Conservation (phyloP, 2,113 vertebrate genomes). For the Oncorhynchus keta region DNA sequence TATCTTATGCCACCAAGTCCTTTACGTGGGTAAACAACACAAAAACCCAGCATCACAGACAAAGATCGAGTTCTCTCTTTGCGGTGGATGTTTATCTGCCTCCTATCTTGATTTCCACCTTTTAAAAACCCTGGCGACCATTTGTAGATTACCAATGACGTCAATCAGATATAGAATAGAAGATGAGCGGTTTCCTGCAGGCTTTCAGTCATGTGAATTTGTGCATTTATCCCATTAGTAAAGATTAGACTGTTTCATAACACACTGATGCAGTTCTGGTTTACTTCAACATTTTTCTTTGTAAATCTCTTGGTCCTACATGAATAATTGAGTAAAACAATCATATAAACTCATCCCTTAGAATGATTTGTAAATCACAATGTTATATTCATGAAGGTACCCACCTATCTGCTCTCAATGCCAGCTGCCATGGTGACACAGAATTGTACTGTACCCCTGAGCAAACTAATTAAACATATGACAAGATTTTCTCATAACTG, state of each 20-base stretch:
- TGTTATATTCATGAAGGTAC: conserved; percentile 40
- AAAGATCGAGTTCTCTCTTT: too few relatives aligned
- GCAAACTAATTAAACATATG: neutral
- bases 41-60: too few relatives aligned
- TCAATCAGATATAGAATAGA: neutral
- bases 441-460: conserved; percentile 30
- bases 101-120: too few relatives aligned
- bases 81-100: too few relatives aligned
- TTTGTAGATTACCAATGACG: neutral
- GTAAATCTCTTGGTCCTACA: neutral
- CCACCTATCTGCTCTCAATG: conserved; percentile 36
- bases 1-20: too few relatives aligned
- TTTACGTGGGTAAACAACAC: too few relatives aligned
- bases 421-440: conserved; percentile 40
- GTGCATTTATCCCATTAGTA: neutral
- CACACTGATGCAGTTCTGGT: neutral
- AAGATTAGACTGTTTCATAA: too few relatives aligned
- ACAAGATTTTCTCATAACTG: neutral
- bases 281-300: conserved; percentile 34
- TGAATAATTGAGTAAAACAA: neutral
- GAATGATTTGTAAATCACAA: neutral
- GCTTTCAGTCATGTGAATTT: neutral
- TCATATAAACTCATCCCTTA: neutral
- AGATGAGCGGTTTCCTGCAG: too few relatives aligned
- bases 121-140: too few relatives aligned